Evolutionary conservation across 2,888 invertebrate genomes (phyloP), one percentile per base, ranked within the genome.

Genomic region (Lagria hirta): DNA sequence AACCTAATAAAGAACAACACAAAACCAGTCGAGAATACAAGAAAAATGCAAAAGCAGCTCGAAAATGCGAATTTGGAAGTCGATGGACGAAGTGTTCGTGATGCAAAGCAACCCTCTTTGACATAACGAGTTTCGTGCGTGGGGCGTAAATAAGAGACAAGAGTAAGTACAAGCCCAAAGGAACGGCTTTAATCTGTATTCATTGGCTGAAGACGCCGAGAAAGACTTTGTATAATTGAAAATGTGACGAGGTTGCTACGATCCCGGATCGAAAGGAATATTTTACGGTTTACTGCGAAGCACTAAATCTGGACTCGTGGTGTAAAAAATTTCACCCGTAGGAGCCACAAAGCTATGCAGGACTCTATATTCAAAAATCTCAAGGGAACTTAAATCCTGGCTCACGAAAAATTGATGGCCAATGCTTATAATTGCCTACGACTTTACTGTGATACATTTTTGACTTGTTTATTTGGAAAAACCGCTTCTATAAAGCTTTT

Each of bases 111-210:
- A 43, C 51, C 47, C 50, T 48, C 47, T 47, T 47, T 48, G 45
- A 49, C 48, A 49, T 62, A 64, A 64, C 61, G 62, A 64, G 62
- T 57, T 62, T 62, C 64, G 62, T 63, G 62, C 62, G 59, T 60
- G 54, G 62, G 59, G 62, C 58, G 60, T 56, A 62, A 64, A 64
- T 64, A 50, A 52, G 51, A 49, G 43, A 44, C 44, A 33, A 38
- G 48, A 36, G 55, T 52, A 54, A 54, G 50, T 52, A 52, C 51
- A 52, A 51, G 52, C 51, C 49, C 48, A 33, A 41, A 51, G 49
- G 46, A 52, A 45, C 45, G 46, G 52, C 51, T 55, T 58, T 58
- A 58, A 58, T 58, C 54, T 55, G 58, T 58, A 58, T 58, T 57
- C 58, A 58, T 57, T 55, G 57, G 54, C 51, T 54, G 56, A 54